These are phyloP conservation scores for Alosa alosa DNA, from an alignment of 2,113 vertebrate species.

Conservation along the genomic window DNA sequence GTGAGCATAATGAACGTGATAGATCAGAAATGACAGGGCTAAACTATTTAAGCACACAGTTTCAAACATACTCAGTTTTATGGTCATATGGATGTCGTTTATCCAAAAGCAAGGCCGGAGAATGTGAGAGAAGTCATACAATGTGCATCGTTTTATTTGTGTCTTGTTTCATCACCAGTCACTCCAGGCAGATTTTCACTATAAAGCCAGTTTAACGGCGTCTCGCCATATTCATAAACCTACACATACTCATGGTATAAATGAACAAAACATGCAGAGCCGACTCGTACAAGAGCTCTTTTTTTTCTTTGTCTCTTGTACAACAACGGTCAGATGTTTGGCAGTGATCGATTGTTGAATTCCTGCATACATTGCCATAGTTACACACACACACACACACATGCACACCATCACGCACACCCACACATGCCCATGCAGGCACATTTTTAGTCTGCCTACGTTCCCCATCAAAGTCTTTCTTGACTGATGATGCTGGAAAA, in stretches of 20 bases:
- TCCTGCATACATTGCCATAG: neutral
- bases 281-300: neutral
- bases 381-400: neutral
- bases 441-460: neutral
- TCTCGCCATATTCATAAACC: neutral
- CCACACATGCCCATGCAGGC: neutral
- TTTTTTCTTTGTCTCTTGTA: neutral
- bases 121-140: neutral
- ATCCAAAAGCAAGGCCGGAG: neutral
- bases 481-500: neutral
- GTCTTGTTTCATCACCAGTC: slow-evolving; percentile 17
- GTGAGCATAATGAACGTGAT: neutral
- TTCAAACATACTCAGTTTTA: neutral
- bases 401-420: neutral
- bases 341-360: neutral
- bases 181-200: neutral
- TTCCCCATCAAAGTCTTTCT: neutral
- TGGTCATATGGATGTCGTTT: slow-evolving; percentile 16
- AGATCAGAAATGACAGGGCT: neutral
- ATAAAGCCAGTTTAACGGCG: neutral
- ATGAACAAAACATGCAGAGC: neutral
- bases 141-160: slow-evolving; percentile 19
- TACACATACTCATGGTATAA: neutral
- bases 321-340: neutral
- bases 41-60: slow-evolving; percentile 3